Percentiles rank a stretch among this genome's conserved stretches.
Conservation (phyloP, 2,113 vertebrate species). For the Platycercus adscitus region DNA sequence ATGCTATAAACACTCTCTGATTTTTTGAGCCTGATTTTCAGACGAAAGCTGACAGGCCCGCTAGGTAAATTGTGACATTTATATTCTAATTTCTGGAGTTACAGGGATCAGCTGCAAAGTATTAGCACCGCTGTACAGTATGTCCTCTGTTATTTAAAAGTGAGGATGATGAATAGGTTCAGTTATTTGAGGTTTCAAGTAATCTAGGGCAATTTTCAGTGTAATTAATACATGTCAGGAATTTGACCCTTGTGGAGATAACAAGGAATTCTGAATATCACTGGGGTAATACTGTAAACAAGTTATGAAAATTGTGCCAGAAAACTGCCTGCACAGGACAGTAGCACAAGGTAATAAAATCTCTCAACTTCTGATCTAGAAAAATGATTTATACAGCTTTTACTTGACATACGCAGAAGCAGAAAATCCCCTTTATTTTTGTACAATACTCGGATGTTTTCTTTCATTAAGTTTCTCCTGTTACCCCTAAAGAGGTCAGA, state of each 20-base stretch:
- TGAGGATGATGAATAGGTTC: background rate
- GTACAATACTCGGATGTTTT: slow-evolving; percentile 33
- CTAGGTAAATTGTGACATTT: slow-evolving; percentile 1
- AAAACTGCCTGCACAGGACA: background rate
- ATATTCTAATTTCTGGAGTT: slow-evolving; percentile 45
- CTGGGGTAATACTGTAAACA: slow-evolving; percentile 41
- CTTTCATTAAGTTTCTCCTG: slow-evolving; percentile 6
- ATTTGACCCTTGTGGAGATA: slow-evolving; percentile 49
- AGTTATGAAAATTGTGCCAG: background rate
- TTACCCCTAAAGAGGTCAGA: slow-evolving; percentile 22
- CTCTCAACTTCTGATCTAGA: background rate
- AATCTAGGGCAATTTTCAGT: slow-evolving; percentile 49
- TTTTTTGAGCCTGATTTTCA: background rate
- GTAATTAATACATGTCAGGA: slow-evolving; percentile 63
- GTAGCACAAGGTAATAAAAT: slow-evolving; percentile 49
- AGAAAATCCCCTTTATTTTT: background rate
- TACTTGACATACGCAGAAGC: background rate
- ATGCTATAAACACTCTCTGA: background rate
- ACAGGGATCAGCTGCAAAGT: background rate
- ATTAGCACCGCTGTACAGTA: background rate
- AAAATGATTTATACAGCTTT: slow-evolving; percentile 21
- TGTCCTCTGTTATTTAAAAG: slow-evolving; percentile 38
- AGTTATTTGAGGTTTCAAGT: slow-evolving; percentile 53
- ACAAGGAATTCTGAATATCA: slow-evolving; percentile 16
- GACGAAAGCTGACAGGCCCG: background rate